Conservation (phyloP, 2,113 vertebrate genomes). For the Myiozetetes cayanensis region DNA sequence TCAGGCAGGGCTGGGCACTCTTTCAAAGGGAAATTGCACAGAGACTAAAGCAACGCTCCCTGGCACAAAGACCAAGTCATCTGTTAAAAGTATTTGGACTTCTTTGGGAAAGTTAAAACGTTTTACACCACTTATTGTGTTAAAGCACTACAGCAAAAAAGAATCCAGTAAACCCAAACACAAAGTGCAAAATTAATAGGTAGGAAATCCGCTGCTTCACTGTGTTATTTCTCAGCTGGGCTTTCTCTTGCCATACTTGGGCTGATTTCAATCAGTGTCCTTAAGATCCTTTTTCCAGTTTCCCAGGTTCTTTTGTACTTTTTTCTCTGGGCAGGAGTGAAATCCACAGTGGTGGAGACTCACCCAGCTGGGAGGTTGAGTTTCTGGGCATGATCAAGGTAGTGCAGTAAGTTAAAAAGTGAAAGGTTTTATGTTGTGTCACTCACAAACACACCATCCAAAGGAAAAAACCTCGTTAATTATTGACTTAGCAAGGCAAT, state of each 20-base stretch:
- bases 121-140: constrained; percentile 15
- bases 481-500: background rate
- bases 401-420: background rate
- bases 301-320: background rate
- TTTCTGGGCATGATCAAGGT: background rate
- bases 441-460: background rate
- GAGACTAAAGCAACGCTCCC: background rate
- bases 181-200: constrained; percentile 12
- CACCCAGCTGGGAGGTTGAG: background rate
- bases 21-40: constrained; percentile 54
- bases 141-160: constrained; percentile 15
- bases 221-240: background rate
- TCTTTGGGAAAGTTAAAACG: background rate
- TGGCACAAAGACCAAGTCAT: constrained; percentile 29
- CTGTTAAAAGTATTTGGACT: constrained; percentile 44
- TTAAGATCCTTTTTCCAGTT: background rate
- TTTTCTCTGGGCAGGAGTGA: background rate
- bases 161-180: constrained; percentile 20
- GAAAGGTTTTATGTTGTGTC: background rate
- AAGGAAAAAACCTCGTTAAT: background rate
- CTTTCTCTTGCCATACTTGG: background rate
- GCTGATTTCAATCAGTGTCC: background rate
- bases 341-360: background rate
- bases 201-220: background rate
- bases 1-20: constrained; percentile 29